phyloP scores from a whole-genome alignment of 1,140 invertebrate species.

The Harpegnathos saltator region DNA sequence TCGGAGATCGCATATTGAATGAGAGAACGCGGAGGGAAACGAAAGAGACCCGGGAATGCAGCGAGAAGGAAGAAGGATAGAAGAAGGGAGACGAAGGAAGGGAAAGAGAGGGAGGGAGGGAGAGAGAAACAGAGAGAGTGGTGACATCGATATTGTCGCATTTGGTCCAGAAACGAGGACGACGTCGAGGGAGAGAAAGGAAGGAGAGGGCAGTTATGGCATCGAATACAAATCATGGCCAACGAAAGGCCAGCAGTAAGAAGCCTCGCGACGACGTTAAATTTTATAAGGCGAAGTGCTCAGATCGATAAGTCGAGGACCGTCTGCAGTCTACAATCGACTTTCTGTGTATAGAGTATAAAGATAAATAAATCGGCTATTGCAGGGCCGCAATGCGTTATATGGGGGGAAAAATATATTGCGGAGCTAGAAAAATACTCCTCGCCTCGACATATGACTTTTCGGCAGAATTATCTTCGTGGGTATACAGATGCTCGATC shows the following conservation, averaged over 20 bases:
- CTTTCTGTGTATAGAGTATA: not conserved
- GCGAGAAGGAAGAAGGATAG: constrained; percentile 26
- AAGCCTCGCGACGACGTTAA: constrained; percentile 9
- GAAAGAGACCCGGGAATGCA: not conserved
- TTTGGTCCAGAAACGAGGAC: constrained; percentile 40
- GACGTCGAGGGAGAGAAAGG: constrained; percentile 12
- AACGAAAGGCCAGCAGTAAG: constrained; percentile 26
- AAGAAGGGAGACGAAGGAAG: constrained; percentile 16
- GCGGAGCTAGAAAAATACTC: not conserved
- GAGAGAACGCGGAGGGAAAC: not conserved
- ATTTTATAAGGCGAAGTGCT: constrained; percentile 11
- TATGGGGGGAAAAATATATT: not conserved
- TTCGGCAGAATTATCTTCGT: not conserved
- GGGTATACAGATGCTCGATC: not conserved
- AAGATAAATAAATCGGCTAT: constrained; percentile 1
- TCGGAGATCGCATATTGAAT: constrained; percentile 9
- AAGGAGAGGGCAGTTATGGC: not conserved
- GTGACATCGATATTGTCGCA: constrained; percentile 25
- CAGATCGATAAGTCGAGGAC: not conserved
- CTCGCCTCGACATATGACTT: not conserved
- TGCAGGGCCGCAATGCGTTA: not conserved
- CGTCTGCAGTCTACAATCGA: not conserved
- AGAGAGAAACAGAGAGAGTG: constrained; percentile 4
- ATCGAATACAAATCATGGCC: constrained; percentile 46
- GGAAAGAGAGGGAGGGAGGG: constrained; percentile 10